Percentiles rank a stretch among this genome's conserved stretches.
Evolutionary conservation across 2,888 invertebrate species (phyloP).

Genomic region (Noctua pronuba): DNA sequence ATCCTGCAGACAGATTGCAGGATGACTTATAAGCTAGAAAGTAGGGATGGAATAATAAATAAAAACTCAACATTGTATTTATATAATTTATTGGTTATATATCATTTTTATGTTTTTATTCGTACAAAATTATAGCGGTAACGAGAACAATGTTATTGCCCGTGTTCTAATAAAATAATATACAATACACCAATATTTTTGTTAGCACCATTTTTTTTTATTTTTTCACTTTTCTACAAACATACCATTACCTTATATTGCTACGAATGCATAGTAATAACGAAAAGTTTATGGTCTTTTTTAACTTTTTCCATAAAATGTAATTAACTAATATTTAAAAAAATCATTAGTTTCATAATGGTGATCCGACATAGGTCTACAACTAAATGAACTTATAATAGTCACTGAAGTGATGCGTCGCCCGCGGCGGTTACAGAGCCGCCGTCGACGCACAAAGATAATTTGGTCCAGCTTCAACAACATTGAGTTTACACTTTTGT

Average conservation of each 20-base stretch:
- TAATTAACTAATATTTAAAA: slow-evolving; percentile 74
- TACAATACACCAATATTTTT: slow-evolving; percentile 86
- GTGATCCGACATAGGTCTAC: slow-evolving; percentile 79
- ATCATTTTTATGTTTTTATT: slow-evolving; percentile 81
- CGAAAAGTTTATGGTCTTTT: slow-evolving; percentile 84
- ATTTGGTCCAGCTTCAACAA: slow-evolving; percentile 89
- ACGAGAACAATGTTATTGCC: slow-evolving; percentile 84
- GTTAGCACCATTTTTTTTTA: slow-evolving; percentile 89
- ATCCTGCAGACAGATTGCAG: not conserved
- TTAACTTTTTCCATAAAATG: slow-evolving; percentile 77
- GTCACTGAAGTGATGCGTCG: slow-evolving; percentile 71
- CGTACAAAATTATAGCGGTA: slow-evolving; percentile 87
- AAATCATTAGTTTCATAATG: slow-evolving; percentile 79
- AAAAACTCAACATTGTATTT: slow-evolving; percentile 66
- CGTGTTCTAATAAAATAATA: slow-evolving; percentile 82
- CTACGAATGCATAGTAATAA: slow-evolving; percentile 85
- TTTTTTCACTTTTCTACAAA: slow-evolving; percentile 82
- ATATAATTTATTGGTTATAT: slow-evolving; percentile 85
- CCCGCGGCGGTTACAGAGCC: slow-evolving; percentile 61
- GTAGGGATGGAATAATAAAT: slow-evolving; percentile 21
- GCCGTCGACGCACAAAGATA: slow-evolving; percentile 73
- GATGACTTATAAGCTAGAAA: not conserved
- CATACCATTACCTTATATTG: slow-evolving; percentile 86
- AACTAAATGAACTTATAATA: slow-evolving; percentile 79
- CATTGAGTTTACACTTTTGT: slow-evolving; percentile 75